Evolutionary conservation across 2,888 invertebrate genomes (phyloP), one percentile per base, ranked within the genome.

Genomic region (Scotopteryx bipunctaria): DNA sequence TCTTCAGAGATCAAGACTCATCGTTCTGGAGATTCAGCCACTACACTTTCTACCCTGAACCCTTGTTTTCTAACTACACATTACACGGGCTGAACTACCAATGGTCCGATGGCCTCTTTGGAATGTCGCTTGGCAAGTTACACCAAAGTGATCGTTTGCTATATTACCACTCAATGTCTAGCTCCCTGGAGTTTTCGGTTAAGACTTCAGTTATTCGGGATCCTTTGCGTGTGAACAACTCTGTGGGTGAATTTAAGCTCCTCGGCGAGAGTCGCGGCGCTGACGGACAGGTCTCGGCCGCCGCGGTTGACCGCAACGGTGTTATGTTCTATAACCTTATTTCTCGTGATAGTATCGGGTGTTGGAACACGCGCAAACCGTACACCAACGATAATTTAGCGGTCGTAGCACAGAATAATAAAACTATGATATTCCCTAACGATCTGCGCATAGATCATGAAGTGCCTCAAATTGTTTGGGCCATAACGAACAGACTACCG

Each of bases 81-180:
- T 76, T 96, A 3, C 94, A 95, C 59, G 95, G 94, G 8, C 69
- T 96, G 5, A 94, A 94, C 62, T 96, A 94, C 69, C 94, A 95
- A 66, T 96, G 96, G 96, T 91, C 94, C 1, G 96, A 96, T 64
- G 96, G 96, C 0, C 83, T 96, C 2, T 96, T 96, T 65, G 95
- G 95, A 0, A 88, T 95, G 81, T 93, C 95, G 0, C 76, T 95
- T 42, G 93, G 94, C 16, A 93, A 93, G 54, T 85, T 83, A 61
- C 74, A 84, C 3, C 76, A 83, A 6, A 83, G 91, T 8, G 94
- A 96, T 61, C 91, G 94, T 32, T 91, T 93, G 0, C 72, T 96
- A 1, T 96, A 93, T 73, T 96, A 95, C 71, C 96, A 96, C 76
- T 93, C 96, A 0, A 94, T 97, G 95, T 95, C 96, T 0, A 94